Evolutionary conservation across 2,888 invertebrate species (phyloP).

Genomic region (Agapostemon virescens): DNA sequence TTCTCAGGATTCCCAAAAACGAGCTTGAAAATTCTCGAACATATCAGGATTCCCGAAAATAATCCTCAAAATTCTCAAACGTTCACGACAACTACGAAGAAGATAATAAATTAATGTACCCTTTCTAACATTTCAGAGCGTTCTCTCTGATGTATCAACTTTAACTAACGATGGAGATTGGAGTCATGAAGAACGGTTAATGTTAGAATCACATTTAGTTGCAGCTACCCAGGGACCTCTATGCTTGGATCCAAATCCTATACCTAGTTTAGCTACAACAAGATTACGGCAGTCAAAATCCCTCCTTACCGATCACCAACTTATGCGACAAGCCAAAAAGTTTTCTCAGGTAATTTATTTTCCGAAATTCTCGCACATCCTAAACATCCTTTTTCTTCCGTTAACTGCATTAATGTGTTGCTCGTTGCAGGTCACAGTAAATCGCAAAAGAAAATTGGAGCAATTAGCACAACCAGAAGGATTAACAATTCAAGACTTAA

Average conservation of each 20-base stretch:
- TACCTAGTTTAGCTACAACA: conserved; percentile 89
- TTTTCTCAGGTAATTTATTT: conserved; percentile 86
- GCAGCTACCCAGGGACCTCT: conserved; percentile 92
- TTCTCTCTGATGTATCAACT: conserved; percentile 79
- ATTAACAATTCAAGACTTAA: conserved; percentile 87
- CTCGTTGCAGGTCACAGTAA: conserved; percentile 85
- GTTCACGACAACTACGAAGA: not conserved
- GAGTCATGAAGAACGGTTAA: conserved; percentile 88
- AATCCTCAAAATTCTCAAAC: too few relatives aligned
- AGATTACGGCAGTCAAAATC: conserved; percentile 88
- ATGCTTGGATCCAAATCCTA: conserved; percentile 93
- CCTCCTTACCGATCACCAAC: conserved; percentile 87
- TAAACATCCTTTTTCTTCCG: not conserved
- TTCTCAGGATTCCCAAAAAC: too few relatives aligned
- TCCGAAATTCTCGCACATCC: not conserved
- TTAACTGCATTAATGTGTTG: not conserved
- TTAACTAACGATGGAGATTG: conserved; percentile 81
- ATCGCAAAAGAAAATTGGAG: conserved; percentile 93
- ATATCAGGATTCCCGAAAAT: too few relatives aligned
- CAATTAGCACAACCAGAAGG: conserved; percentile 91
- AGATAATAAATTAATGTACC: not conserved
- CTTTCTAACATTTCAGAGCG: conserved; percentile 67
- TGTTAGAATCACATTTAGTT: conserved; percentile 92
- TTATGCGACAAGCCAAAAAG: conserved; percentile 88
- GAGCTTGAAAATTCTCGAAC: too few relatives aligned